These are phyloP conservation scores for Eriosoma lanigerum DNA, from an alignment of 1,140 invertebrate genomes.

Conservation along the genomic window DNA sequence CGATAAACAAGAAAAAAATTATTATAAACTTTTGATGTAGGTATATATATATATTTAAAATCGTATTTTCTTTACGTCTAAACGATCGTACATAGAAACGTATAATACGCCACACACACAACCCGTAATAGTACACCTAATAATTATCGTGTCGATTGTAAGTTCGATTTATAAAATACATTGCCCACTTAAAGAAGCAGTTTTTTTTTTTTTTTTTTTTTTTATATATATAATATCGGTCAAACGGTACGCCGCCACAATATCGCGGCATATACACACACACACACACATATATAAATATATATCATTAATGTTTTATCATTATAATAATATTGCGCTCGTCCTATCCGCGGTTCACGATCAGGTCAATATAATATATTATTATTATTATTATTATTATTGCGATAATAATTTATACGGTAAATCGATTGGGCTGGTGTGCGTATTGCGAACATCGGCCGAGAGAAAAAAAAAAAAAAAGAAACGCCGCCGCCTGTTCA, in stretches of 20 bases:
- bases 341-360: conserved; percentile 4
- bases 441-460: not conserved
- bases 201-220: not conserved
- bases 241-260: no score
- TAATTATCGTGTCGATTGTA: no score
- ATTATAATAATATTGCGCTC: not conserved
- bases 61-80: no score
- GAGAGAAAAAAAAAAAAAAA: not conserved
- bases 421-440: not conserved
- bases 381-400: conserved; percentile 17
- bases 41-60: no score
- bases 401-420: not conserved
- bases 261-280: not conserved
- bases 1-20: no score
- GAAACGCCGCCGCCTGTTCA: conserved; percentile 24
- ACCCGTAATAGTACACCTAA: no score
- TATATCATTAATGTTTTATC: not conserved
- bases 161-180: no score
- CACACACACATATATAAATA: not conserved
- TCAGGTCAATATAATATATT: not conserved
- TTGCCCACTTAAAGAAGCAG: not conserved
- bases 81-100: no score
- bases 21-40: no score
- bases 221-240: no score
- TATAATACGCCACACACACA: no score